Percentiles rank a stretch among this genome's conserved stretches.
These are phyloP conservation scores for Gymnopithys bicolor DNA, from an alignment of 2,797 vertebrate species.

Conservation along the genomic window DNA sequence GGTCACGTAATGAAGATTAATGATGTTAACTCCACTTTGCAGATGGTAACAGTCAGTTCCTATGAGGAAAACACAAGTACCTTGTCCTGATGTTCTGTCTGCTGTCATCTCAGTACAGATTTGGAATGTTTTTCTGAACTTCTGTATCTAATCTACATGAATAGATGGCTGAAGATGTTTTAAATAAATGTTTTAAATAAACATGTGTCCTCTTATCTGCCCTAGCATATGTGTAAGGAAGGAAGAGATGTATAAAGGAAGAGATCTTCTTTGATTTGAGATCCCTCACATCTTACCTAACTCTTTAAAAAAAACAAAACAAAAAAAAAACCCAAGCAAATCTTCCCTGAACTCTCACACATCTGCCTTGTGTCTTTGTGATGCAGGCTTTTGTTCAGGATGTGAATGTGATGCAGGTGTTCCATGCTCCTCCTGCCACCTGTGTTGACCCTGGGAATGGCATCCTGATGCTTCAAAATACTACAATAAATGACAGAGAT, in stretches of 20 bases:
- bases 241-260: not conserved
- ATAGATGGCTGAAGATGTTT: not conserved
- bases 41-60: not conserved
- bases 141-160: not conserved
- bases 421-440: not conserved
- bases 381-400: not conserved
- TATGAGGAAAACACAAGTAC: not conserved
- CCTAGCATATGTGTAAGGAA: not conserved
- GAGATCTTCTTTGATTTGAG: not conserved
- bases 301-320: not conserved
- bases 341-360: not conserved
- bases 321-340: not conserved
- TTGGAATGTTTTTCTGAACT: not conserved
- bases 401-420: not conserved
- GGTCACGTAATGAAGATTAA: not conserved
- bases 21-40: not conserved
- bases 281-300: not conserved
- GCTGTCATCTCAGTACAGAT: not conserved
- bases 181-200: not conserved
- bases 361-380: not conserved
- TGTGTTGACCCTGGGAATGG: not conserved
- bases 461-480: not conserved
- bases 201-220: not conserved
- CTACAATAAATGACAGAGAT: rapidly evolving
- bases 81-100: not conserved